These are phyloP conservation scores for Schlechtendalia chinensis DNA, from an alignment of 1,140 invertebrate species.

Conservation along the genomic window DNA sequence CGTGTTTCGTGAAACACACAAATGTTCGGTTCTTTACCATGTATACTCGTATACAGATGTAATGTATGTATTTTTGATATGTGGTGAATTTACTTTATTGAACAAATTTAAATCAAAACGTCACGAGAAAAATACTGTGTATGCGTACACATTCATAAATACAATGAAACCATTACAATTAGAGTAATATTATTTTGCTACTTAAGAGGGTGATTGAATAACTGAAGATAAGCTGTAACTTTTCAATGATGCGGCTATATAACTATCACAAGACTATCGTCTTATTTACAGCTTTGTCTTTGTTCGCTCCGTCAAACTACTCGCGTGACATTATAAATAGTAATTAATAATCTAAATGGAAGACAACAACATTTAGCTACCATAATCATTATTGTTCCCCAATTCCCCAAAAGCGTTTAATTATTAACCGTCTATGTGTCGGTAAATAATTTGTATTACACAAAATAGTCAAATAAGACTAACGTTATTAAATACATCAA, in stretches of 20 bases:
- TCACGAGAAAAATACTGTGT: too few species aligned
- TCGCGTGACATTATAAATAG: conserved; percentile 2
- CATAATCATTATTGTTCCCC: conserved; percentile 2
- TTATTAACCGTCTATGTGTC: neutral
- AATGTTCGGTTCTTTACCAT: too few species aligned
- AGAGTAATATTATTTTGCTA: neutral
- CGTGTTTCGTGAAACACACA: too few species aligned
- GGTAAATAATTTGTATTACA: neutral
- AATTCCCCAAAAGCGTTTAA: neutral
- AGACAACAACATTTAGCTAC: conserved; percentile 27
- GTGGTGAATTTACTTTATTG: too few species aligned
- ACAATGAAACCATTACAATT: neutral
- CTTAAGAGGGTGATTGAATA: neutral
- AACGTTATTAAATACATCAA: too few species aligned
- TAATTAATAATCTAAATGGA: conserved; percentile 32
- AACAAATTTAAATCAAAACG: too few species aligned
- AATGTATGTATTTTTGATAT: too few species aligned
- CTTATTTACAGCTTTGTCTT: conserved; percentile 5
- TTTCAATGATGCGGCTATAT: neutral
- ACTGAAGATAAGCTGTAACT: neutral
- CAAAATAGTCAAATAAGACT: too few species aligned
- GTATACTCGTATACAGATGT: too few species aligned
- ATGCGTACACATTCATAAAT: neutral
- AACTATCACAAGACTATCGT: neutral
- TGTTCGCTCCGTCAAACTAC: neutral